Percentiles rank a stretch among this genome's conserved stretches.
Evolutionary conservation across 2,888 invertebrate species (phyloP).

Genomic region (Coelopa pilipes): DNA sequence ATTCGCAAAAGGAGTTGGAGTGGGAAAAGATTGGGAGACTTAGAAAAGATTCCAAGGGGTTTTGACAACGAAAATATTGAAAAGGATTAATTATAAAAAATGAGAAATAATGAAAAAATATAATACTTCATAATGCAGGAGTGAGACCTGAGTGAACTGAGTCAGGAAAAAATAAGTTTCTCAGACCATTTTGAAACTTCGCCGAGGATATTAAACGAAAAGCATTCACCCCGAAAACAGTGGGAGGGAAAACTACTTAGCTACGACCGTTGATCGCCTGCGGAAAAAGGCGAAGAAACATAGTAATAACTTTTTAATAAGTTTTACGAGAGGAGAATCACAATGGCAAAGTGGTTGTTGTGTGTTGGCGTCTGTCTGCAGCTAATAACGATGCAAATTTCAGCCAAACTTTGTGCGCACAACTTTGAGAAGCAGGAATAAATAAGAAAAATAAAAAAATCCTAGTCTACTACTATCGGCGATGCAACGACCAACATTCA

Average conservation of each 20-base stretch:
- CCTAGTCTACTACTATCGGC: slow-evolving; percentile 35
- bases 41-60: too few relatives aligned
- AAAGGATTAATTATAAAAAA: too few relatives aligned
- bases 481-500: slow-evolving; percentile 4
- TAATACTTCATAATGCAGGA: too few relatives aligned
- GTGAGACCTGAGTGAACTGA: too few relatives aligned
- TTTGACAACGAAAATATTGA: too few relatives aligned
- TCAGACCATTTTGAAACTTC: too few relatives aligned
- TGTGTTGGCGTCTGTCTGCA: slow-evolving; percentile 42
- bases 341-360: slow-evolving; percentile 48
- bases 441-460: slow-evolving; percentile 25
- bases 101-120: too few relatives aligned
- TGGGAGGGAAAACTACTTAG: background rate
- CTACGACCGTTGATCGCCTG: background rate
- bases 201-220: too few relatives aligned
- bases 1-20: too few relatives aligned
- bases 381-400: slow-evolving; percentile 50
- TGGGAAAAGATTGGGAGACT: too few relatives aligned
- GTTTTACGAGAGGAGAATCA: slow-evolving; percentile 58
- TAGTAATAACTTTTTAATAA: slow-evolving; percentile 55
- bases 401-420: slow-evolving; percentile 40
- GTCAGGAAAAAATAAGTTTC: too few relatives aligned
- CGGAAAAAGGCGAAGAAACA: slow-evolving; percentile 7
- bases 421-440: slow-evolving; percentile 35
- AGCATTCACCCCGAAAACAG: too few relatives aligned